A percentile compares a stretch with the other conserved stretches of the same genome.
Conservation (phyloP, 2,797 vertebrate species). For the Chanos chanos region DNA sequence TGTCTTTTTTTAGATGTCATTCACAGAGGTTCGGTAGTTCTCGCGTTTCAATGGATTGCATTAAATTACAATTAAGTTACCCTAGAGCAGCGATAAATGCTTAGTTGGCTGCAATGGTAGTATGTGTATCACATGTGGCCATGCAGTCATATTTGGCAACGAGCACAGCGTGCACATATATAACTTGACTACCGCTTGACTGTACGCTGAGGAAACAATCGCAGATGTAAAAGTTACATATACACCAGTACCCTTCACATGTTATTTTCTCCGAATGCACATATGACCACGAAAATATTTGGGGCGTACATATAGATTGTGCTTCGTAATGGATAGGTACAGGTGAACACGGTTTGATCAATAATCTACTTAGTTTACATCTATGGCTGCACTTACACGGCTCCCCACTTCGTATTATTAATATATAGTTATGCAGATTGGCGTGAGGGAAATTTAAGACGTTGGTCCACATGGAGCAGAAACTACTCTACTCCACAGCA, state of each 20-base stretch:
- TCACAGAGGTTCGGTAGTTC: conserved; percentile 5
- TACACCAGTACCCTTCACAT: too few species aligned
- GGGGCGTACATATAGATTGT: too few species aligned
- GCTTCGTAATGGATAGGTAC: too few species aligned
- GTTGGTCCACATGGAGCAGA: neutral
- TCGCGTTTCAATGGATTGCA: conserved; percentile 9
- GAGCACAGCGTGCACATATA: neutral
- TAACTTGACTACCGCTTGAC: too few species aligned
- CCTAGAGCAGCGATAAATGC: neutral
- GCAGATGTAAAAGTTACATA: too few species aligned
- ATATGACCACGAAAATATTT: too few species aligned
- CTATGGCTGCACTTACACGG: neutral
- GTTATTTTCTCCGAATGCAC: too few species aligned
- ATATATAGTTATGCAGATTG: neutral
- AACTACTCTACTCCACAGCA: too few species aligned
- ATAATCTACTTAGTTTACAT: too few species aligned
- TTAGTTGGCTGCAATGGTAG: neutral
- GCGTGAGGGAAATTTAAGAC: neutral
- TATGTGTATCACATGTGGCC: conserved; percentile 6
- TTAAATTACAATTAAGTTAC: conserved; percentile 4
- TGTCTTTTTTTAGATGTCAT: conserved; percentile 9
- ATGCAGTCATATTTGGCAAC: neutral
- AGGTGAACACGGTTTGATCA: too few species aligned
- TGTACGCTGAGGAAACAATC: too few species aligned
- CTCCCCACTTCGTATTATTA: neutral